These are phyloP conservation scores for Phalacrocorax pelagicus DNA, from an alignment of 2,113 vertebrate genomes.

Conservation along the genomic window DNA sequence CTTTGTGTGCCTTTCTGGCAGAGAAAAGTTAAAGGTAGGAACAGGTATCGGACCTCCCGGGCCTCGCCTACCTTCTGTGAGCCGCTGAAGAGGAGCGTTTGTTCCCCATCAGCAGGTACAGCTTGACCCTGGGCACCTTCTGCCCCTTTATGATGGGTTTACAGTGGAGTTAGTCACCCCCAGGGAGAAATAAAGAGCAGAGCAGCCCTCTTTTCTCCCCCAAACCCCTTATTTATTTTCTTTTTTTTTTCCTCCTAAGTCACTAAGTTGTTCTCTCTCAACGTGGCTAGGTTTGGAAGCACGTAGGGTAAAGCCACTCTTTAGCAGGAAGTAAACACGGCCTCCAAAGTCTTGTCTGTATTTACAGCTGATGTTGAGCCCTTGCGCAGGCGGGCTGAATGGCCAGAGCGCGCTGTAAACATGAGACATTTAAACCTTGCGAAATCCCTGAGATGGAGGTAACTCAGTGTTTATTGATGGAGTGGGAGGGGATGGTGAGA, in stretches of 20 bases:
- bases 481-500: neutral
- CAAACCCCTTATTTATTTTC: accelerated
- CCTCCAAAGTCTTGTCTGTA: neutral
- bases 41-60: neutral
- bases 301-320: neutral
- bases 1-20: neutral
- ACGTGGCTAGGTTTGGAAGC: neutral
- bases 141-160: neutral
- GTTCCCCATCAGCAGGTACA: neutral
- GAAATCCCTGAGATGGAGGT: neutral
- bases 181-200: neutral
- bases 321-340: neutral
- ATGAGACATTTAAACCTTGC: neutral
- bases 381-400: neutral
- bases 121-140: neutral
- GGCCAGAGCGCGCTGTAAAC: neutral
- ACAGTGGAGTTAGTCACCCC: neutral
- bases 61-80: neutral
- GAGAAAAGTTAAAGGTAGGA: neutral
- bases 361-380: neutral
- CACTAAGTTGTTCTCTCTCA: neutral
- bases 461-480: neutral
- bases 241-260: neutral
- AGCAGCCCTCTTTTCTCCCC: neutral
- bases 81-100: neutral